Conservation (phyloP, 2,888 invertebrate species). For the Pollenia angustigena region DNA sequence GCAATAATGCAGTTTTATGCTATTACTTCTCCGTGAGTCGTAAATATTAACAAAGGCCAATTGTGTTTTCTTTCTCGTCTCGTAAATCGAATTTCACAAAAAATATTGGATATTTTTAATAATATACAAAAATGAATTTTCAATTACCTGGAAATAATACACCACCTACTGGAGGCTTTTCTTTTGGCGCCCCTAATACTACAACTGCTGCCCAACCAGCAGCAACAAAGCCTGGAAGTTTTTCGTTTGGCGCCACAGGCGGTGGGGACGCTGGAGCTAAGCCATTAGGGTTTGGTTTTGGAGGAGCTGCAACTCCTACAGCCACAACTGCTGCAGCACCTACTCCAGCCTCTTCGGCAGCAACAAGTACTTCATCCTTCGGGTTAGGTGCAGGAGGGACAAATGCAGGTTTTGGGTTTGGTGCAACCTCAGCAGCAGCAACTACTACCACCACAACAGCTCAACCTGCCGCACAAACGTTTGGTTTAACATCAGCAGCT, state of each 20-base stretch:
- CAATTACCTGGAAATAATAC: slow-evolving; percentile 93
- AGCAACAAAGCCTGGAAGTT: slow-evolving; percentile 77
- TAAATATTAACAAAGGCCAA: background rate
- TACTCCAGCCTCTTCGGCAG: slow-evolving; percentile 67
- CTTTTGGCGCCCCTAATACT: slow-evolving; percentile 94
- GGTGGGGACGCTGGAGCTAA: slow-evolving; percentile 72
- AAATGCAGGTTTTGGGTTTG: slow-evolving; percentile 62
- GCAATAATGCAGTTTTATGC: background rate
- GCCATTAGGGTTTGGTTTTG: slow-evolving; percentile 49
- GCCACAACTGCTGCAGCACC: slow-evolving; percentile 69
- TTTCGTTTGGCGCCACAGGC: slow-evolving; percentile 66
- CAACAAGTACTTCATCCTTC: slow-evolving; percentile 59
- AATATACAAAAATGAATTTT: slow-evolving; percentile 56
- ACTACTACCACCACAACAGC: slow-evolving; percentile 21
- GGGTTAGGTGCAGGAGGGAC: slow-evolving; percentile 25
- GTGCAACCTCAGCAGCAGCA: slow-evolving; percentile 34
- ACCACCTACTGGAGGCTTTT: slow-evolving; percentile 96
- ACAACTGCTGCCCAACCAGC: slow-evolving; percentile 86
- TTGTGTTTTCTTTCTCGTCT: background rate
- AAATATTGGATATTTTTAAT: background rate
- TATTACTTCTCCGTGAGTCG: background rate
- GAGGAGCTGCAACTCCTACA: slow-evolving; percentile 64
- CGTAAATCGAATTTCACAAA: slow-evolving; percentile 9
- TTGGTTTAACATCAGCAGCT: slow-evolving; percentile 22
- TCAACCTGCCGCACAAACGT: slow-evolving; percentile 45